These are phyloP conservation scores for Gambusia holbrooki DNA, from an alignment of 2,113 vertebrate genomes.

Conservation along the genomic window DNA sequence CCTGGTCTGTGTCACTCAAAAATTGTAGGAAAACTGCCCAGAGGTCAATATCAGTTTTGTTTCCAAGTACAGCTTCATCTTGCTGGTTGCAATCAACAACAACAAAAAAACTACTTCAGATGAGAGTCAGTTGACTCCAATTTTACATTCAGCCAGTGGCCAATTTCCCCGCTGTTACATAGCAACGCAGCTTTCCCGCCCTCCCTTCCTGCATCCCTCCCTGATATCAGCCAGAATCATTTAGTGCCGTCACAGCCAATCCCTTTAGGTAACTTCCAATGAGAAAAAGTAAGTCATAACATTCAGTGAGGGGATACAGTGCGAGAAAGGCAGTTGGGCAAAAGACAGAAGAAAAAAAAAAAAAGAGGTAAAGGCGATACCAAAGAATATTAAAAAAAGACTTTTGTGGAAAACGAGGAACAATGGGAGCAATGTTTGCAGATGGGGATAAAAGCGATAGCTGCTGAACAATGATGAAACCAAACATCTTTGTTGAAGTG, in stretches of 20 bases:
- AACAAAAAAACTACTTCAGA: conserved; percentile 9
- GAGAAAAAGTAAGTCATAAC: conserved; percentile 30
- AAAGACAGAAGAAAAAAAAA: background rate
- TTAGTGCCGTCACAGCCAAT: conserved; percentile 37
- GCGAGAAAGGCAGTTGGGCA: conserved; percentile 23
- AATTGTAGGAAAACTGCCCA: conserved; percentile 31
- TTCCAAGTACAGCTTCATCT: background rate
- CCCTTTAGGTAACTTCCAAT: conserved; percentile 51
- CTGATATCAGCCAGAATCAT: conserved; percentile 43
- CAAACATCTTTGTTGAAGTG: background rate
- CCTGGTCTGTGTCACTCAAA: conserved; percentile 42
- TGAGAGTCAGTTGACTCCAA: conserved; percentile 13
- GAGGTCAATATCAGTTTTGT: conserved; percentile 32
- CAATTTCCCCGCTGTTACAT: background rate
- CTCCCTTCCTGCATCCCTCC: background rate
- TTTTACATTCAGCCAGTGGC: conserved; percentile 34
- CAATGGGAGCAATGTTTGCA: background rate
- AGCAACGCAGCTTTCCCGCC: background rate
- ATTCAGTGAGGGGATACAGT: conserved; percentile 36
- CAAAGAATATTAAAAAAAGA: background rate
- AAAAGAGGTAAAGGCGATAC: background rate
- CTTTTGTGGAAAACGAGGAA: background rate
- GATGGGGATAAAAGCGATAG: background rate
- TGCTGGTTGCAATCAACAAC: background rate
- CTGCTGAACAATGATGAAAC: background rate